phyloP scores from a whole-genome alignment of 2,888 invertebrate species.

The Parnassius apollo region DNA sequence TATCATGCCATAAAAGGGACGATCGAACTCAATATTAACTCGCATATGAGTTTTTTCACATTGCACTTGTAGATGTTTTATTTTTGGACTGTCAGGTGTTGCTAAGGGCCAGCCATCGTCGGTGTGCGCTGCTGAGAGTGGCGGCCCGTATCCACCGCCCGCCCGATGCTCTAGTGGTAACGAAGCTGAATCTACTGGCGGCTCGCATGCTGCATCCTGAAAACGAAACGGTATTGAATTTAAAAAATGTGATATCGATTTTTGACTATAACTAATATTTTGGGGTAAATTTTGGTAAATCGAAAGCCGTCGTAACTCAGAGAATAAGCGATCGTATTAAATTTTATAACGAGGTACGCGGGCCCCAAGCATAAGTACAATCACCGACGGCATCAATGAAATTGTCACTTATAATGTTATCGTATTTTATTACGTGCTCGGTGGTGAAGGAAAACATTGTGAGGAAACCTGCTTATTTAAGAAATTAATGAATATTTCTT shows the following conservation, averaged over 20 bases:
- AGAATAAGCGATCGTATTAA: too few relatives aligned
- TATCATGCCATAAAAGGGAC: constrained; percentile 97
- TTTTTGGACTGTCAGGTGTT: constrained; percentile 94
- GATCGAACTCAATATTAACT: constrained; percentile 96
- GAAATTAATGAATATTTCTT: too few relatives aligned
- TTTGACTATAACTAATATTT: too few relatives aligned
- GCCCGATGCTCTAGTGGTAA: constrained; percentile 90
- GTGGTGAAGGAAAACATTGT: too few relatives aligned
- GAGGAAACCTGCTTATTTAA: too few relatives aligned
- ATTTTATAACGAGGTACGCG: too few relatives aligned
- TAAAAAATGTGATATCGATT: too few relatives aligned
- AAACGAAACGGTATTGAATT: constrained; percentile 42
- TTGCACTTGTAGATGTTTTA: constrained; percentile 95
- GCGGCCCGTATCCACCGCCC: constrained; percentile 86
- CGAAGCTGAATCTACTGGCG: constrained; percentile 90
- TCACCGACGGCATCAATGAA: too few relatives aligned
- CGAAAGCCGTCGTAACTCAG: too few relatives aligned
- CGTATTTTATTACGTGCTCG: too few relatives aligned
- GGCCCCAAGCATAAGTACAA: background rate
- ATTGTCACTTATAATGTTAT: too few relatives aligned
- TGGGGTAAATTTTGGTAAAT: too few relatives aligned
- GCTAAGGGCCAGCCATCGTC: constrained; percentile 95
- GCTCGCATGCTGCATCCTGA: constrained; percentile 89
- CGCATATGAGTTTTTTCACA: constrained; percentile 98
- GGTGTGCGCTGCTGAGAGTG: constrained; percentile 79